These are phyloP conservation scores for Sebastes hopkinsi DNA, from an alignment of 2,797 vertebrate genomes.

Conservation along the genomic window DNA sequence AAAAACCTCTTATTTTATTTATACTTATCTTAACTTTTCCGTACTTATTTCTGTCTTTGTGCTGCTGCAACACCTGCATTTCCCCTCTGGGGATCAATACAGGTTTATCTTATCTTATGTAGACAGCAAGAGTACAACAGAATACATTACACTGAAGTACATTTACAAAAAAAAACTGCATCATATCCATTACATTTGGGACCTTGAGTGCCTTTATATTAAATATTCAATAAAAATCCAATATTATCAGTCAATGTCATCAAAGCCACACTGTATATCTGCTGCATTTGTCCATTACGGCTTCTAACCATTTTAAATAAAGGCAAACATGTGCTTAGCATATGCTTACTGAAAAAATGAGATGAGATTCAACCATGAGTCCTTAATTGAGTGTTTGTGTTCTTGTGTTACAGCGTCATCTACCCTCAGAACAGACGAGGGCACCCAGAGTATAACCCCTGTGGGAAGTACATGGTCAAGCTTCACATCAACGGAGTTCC, in stretches of 20 bases:
- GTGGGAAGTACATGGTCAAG: slow-evolving; percentile 99
- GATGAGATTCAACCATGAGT: neutral
- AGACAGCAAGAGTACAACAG: neutral
- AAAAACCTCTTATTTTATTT: neutral
- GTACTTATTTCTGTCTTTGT: neutral
- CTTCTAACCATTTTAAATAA: neutral
- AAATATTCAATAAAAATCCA: neutral
- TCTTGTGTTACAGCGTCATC: slow-evolving; percentile 87
- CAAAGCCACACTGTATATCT: neutral
- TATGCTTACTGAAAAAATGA: neutral
- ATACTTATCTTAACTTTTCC: neutral
- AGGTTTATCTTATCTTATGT: neutral
- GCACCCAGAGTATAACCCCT: slow-evolving; percentile 97
- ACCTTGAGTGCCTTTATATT: neutral
- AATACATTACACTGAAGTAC: neutral
- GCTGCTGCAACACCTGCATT: neutral
- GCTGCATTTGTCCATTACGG: neutral
- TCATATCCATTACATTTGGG: neutral
- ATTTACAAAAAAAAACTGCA: neutral
- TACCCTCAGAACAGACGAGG: slow-evolving; percentile 97
- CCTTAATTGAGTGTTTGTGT: slow-evolving; percentile 7
- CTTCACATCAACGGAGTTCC: slow-evolving; percentile 99
- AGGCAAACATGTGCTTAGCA: neutral
- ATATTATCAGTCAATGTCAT: neutral
- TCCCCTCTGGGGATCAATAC: neutral